Conservation (phyloP, 2,113 vertebrate genomes). For the Catharus minimus region DNA sequence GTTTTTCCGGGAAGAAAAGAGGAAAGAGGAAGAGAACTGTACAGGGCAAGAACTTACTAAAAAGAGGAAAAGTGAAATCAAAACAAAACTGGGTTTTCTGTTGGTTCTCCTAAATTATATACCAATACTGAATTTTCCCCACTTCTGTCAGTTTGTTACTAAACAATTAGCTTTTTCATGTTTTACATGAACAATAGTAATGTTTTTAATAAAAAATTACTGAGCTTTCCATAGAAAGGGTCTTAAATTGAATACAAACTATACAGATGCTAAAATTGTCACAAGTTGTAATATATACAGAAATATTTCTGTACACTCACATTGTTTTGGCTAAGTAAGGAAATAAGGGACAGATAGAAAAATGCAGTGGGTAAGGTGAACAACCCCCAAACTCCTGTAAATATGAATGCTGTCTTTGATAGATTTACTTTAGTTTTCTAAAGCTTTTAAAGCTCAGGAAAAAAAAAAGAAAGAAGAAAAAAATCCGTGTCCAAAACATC, state of each 20-base stretch:
- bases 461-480: not conserved
- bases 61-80: not conserved
- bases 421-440: constrained; percentile 38
- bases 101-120: constrained; percentile 48
- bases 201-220: constrained; percentile 83
- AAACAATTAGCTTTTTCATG: constrained; percentile 73
- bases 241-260: constrained; percentile 76
- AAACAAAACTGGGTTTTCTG: constrained; percentile 16
- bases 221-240: constrained; percentile 83
- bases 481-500: not conserved
- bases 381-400: constrained; percentile 6
- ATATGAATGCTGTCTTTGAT: constrained; percentile 5
- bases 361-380: constrained; percentile 15
- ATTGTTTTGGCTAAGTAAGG: constrained; percentile 76
- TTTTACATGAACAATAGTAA: constrained; percentile 81
- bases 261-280: constrained; percentile 75
- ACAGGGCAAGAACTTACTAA: constrained; percentile 13
- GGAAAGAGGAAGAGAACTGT: constrained; percentile 38
- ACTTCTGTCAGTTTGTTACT: constrained; percentile 63
- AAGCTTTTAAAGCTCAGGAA: constrained; percentile 52
- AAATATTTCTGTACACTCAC: constrained; percentile 76
- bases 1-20: constrained; percentile 9
- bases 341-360: constrained; percentile 62
- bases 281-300: constrained; percentile 71
- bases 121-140: constrained; percentile 23